Evolutionary conservation across 2,113 vertebrate species (phyloP), one percentile per base, ranked within the genome.

Genomic region (Mesitornis unicolor): DNA sequence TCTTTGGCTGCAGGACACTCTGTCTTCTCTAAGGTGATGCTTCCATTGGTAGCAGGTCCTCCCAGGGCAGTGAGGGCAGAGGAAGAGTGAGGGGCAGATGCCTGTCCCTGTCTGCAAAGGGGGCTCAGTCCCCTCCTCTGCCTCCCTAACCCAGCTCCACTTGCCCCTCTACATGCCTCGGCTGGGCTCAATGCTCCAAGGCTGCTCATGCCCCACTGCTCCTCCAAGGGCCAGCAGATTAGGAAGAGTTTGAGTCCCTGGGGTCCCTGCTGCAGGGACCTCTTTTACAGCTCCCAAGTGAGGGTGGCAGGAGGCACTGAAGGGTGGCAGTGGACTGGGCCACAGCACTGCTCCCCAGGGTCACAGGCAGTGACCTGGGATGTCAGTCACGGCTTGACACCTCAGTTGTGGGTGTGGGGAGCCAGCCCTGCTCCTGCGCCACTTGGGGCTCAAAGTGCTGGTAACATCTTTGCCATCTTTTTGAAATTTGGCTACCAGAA

Each of bases 241-340:
- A 13, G 24, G 65, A 25, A 29, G 18, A 26, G 18, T 16, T 53
- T 35, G 22, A n/a, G n/a, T n/a, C 13, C 11, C 5, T 3, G 26
- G 10, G 22, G 26, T 53, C 16, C 43, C 3, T 65, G n/a, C 48
- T 29, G 31, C 69, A 40, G 38, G 29, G 24, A 63, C 12, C 24
- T 50, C 61, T 43, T 24, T 35, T 40, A 28, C 0, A 4, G 17
- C 43, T 47, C 3, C 24, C 1, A 0, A 25, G 18, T 19, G 36
- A 16, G 33, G 42, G 31, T 38, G 59, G 22, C 47, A 61, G 63
- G 38, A 43, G 47, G 22, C 45, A 45, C 11, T 1, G 6, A 45
- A 45, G 33, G 28, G 67, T 20, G 8, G 4, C 19, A 40, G n/a
- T 28, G 12, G 29, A 24, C n/a, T 63, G 40, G 38, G 29, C 26